Evolutionary conservation across 2,888 invertebrate species (phyloP).

Genomic region (Ophioninae sp.): DNA sequence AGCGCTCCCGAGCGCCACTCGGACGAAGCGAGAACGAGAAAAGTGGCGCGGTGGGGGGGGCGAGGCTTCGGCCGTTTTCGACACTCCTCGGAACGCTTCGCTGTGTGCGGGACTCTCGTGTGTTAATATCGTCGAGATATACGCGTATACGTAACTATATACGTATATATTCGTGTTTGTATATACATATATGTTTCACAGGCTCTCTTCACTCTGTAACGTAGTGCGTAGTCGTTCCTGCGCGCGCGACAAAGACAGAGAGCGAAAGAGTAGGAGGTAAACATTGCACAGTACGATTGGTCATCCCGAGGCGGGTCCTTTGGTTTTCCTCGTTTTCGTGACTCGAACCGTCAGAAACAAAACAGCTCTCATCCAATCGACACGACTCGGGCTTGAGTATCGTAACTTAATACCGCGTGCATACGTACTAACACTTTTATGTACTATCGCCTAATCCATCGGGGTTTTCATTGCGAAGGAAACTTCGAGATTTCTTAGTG

Average conservation of each 20-base stretch:
- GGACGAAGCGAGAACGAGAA: not conserved
- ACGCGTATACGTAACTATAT: constrained; percentile 7
- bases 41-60: constrained; percentile 27
- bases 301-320: constrained; percentile 79
- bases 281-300: constrained; percentile 79
- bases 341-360: constrained; percentile 62
- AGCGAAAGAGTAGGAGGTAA: constrained; percentile 76
- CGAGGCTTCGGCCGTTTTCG: constrained; percentile 72
- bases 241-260: constrained; percentile 27
- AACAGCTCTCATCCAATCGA: constrained; percentile 58
- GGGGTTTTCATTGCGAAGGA: constrained; percentile 1
- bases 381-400: constrained; percentile 1
- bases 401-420: not conserved
- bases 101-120: no score
- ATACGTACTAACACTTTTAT: not conserved
- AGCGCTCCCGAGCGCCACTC: not conserved
- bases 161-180: constrained; percentile 14
- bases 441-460: constrained; percentile 21
- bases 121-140: constrained; percentile 16
- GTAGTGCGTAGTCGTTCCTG: constrained; percentile 2
- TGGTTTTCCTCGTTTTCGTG: constrained; percentile 73
- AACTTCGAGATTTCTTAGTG: constrained; percentile 18
- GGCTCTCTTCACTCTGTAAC: not conserved
- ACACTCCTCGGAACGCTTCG: constrained; percentile 67
- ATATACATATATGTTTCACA: not conserved